Conservation (phyloP, 2,113 vertebrate genomes). For the Osmerus eperlanus region DNA sequence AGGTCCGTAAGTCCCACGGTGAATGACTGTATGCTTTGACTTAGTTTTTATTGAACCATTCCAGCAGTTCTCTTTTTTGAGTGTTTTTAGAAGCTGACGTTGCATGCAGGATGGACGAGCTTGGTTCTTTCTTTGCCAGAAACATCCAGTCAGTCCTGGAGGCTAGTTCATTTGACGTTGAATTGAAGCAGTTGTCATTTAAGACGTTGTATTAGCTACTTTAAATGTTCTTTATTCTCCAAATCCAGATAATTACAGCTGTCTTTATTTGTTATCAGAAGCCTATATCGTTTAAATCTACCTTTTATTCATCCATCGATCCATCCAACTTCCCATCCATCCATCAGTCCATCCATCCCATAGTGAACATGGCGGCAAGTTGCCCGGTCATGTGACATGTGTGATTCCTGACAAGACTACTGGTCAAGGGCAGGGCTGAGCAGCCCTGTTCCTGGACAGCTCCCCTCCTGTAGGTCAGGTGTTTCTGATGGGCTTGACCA, state of each 20-base stretch:
- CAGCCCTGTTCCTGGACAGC: too few species aligned
- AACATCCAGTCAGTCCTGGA: constrained; percentile 4
- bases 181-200: constrained; percentile 8
- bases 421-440: too few species aligned
- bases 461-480: neutral
- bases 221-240: neutral
- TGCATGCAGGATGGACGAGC: constrained; percentile 40
- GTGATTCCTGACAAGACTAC: too few species aligned
- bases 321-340: too few species aligned
- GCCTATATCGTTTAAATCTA: too few species aligned
- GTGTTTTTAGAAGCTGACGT: constrained; percentile 19
- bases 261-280: too few species aligned
- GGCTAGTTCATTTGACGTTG: neutral
- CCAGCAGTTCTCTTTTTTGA: constrained; percentile 6
- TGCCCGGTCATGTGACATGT: too few species aligned
- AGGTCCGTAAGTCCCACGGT: neutral
- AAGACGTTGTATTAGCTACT: neutral
- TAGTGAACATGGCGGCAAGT: too few species aligned
- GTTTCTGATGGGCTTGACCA: neutral
- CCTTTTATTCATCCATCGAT: too few species aligned
- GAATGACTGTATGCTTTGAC: neutral
- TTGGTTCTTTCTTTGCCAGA: constrained; percentile 2
- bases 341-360: too few species aligned
- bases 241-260: neutral
- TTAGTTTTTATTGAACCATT: neutral